Evolutionary conservation across 2,888 invertebrate genomes (phyloP).

Genomic region (Chrysolina americana): DNA sequence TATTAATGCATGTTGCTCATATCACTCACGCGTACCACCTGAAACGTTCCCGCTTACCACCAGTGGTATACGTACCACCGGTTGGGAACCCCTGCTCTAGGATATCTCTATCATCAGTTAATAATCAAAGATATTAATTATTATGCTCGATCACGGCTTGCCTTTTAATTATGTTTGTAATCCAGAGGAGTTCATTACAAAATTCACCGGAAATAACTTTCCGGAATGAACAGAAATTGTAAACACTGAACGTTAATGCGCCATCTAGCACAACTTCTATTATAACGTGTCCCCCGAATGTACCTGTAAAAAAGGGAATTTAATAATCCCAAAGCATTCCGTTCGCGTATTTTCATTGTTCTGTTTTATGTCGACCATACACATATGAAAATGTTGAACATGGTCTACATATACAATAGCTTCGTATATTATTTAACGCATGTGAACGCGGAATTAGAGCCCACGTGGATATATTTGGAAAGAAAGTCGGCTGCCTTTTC

Average conservation of each 20-base stretch:
- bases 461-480: not conserved
- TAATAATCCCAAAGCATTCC: conserved; percentile 2
- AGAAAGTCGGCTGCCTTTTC: too few species aligned
- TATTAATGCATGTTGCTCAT: too few species aligned
- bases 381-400: conserved; percentile 10
- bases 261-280: conserved; percentile 7
- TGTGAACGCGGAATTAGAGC: not conserved
- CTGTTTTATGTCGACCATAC: not conserved
- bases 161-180: not conserved
- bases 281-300: conserved; percentile 2
- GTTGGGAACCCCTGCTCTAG: too few species aligned
- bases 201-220: conserved; percentile 3
- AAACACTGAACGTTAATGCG: not conserved
- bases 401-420: not conserved
- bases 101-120: not conserved
- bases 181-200: conserved; percentile 2
- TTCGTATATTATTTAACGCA: not conserved
- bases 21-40: too few species aligned
- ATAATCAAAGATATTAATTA: not conserved
- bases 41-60: too few species aligned
- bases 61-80: too few species aligned
- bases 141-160: not conserved
- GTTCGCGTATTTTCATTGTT: conserved; percentile 8
- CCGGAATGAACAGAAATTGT: not conserved
- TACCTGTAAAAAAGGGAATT: conserved; percentile 16